These are phyloP conservation scores for Heterochromis multidens DNA, from an alignment of 2,113 vertebrate species.

Conservation along the genomic window DNA sequence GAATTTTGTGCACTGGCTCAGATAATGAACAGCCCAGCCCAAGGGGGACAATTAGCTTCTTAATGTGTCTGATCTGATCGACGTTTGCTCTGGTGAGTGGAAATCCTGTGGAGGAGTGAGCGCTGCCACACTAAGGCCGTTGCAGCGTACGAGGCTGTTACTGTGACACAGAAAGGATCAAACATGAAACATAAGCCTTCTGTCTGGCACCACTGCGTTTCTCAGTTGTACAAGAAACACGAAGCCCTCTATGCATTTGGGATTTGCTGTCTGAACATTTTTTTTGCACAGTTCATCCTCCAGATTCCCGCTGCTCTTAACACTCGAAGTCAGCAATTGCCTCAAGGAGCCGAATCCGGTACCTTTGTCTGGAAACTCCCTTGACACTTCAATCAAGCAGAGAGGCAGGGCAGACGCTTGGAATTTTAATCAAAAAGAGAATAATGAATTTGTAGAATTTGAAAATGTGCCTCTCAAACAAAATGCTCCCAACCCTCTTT, in stretches of 20 bases:
- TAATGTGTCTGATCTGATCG: slow-evolving; percentile 68
- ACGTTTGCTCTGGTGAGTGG: slow-evolving; percentile 32
- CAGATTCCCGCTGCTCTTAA: slow-evolving; percentile 39
- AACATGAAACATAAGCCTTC: slow-evolving; percentile 33
- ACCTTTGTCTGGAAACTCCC: slow-evolving; percentile 47
- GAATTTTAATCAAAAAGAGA: slow-evolving; percentile 59
- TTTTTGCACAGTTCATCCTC: slow-evolving; percentile 12
- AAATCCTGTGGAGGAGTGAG: slow-evolving; percentile 32
- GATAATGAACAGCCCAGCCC: slow-evolving; percentile 59
- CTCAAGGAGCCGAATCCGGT: slow-evolving; percentile 39
- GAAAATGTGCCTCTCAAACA: slow-evolving; percentile 65
- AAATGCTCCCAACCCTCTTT: slow-evolving; percentile 61
- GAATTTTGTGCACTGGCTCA: slow-evolving; percentile 44
- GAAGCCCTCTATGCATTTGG: slow-evolving; percentile 19
- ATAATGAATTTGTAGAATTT: slow-evolving; percentile 64
- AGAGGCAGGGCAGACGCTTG: slow-evolving; percentile 38
- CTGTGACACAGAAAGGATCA: slow-evolving; percentile 26
- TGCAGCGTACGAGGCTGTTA: slow-evolving; percentile 5
- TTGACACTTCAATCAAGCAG: slow-evolving; percentile 41
- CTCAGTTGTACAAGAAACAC: slow-evolving; percentile 8
- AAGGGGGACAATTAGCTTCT: slow-evolving; percentile 65
- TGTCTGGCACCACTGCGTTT: slow-evolving; percentile 20
- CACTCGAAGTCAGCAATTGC: slow-evolving; percentile 29
- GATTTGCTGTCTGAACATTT: slow-evolving; percentile 41
- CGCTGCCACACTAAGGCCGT: not conserved